Base-by-base conservation (phyloP, 2,113 vertebrate species). In the Clupea harengus region DNA sequence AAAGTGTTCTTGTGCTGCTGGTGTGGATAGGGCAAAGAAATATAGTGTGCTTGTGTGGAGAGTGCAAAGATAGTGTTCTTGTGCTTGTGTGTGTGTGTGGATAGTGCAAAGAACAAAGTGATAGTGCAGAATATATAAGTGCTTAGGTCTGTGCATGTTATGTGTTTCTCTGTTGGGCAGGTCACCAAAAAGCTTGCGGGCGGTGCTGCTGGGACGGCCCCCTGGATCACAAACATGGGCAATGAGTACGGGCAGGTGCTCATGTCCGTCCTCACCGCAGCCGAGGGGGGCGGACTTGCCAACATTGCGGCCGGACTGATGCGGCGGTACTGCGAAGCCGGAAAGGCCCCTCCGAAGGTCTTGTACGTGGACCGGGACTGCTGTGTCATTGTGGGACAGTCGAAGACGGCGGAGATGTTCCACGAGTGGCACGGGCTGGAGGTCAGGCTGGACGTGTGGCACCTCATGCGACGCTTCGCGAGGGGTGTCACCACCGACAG, bases 361-460 rank as follows among this genome's bases (percentile, higher is more conserved):
- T 28, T 90, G 5, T 88, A 90, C 57, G 84, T 87, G 4, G 84
- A 87, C 84, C 18, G 87, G 17, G 86, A 91, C 86, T 88, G 86
- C 81, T 87, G 87, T 39, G 86, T 82, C 3, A 32, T 75, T 28
- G 8, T 20, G n/a, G 54, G 67, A 4, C 60, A 22, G 17, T 72
- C n/a, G 5, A 47, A 39, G 28, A 67, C 50, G 17, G 81, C 54
- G 13, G 75, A 82, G 78, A 82, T 88, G 85, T 88, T 84, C 81
- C 64, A 5, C 5, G 80, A 75, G 9, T 88, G 87, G 39, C 39
- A 39, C 39, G 39, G 2, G 39, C 39, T 39, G 85, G 6, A 39
- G n/a, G 57, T 89, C 2, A 25, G 80, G 6, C 88, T 88, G 0
- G 83, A 5, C 5, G 80, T 54, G 9, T 88, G 87, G 87, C 86